phyloP scores from a whole-genome alignment of 2,113 vertebrate genomes.

The Cairina moschata region DNA sequence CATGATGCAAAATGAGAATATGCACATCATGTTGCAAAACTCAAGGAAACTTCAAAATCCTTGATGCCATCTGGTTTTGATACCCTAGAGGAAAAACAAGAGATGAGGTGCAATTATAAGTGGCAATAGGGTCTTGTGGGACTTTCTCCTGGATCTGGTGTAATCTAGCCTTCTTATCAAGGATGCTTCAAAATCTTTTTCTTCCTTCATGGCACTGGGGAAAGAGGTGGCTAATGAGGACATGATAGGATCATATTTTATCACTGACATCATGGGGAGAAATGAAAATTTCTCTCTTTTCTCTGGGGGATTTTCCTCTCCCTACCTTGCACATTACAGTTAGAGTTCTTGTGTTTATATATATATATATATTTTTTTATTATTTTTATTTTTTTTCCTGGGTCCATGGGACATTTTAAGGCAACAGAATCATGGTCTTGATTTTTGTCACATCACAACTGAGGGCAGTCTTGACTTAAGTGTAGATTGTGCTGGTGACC shows the following conservation, averaged over 20 bases:
- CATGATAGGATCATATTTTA: not conserved
- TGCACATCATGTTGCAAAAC: rapidly evolving
- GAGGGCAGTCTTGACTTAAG: not conserved
- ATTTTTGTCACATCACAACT: not conserved
- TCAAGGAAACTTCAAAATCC: not conserved
- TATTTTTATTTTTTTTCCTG: too few relatives aligned
- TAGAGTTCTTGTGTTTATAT: too few relatives aligned
- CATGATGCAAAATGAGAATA: not conserved
- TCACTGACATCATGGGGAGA: not conserved
- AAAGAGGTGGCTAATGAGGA: not conserved
- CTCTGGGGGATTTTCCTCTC: not conserved
- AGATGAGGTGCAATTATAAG: not conserved
- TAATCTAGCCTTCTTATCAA: not conserved
- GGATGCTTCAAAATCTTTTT: not conserved
- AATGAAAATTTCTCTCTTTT: not conserved
- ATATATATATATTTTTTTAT: too few relatives aligned
- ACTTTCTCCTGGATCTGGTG: not conserved
- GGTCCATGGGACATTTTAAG: not conserved
- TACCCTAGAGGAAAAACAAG: not conserved
- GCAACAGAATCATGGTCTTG: not conserved
- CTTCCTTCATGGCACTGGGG: not conserved
- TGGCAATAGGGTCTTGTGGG: not conserved
- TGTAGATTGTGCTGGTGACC: not conserved
- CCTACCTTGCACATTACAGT: not conserved
- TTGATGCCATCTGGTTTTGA: not conserved